Evolutionary conservation across 2,113 vertebrate species (phyloP).

Genomic region (Zosterops borbonicus): DNA sequence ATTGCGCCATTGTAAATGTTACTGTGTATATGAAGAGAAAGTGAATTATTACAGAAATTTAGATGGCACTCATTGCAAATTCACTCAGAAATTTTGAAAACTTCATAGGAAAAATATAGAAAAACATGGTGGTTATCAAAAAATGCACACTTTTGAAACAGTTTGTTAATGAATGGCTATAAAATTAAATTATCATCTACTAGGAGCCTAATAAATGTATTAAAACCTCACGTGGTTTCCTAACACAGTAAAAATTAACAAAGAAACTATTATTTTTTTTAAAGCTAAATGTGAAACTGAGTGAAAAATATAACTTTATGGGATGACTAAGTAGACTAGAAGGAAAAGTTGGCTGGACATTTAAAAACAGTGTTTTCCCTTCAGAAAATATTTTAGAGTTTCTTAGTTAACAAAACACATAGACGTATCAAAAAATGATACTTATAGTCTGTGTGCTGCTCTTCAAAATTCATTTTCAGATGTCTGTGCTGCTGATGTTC

Average conservation of each 20-base stretch:
- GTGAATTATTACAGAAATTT: background rate
- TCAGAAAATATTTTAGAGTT: background rate
- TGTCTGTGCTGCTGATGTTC: background rate
- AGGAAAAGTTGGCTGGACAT: background rate
- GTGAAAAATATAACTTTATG: background rate
- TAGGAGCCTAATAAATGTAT: background rate
- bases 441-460: background rate
- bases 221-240: background rate
- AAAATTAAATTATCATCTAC: background rate
- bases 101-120: background rate
- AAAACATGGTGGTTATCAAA: background rate
- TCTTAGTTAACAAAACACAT: background rate
- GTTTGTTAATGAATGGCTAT: background rate
- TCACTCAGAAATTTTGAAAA: background rate
- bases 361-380: background rate
- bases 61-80: background rate
- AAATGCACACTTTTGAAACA: background rate
- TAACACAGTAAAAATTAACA: background rate
- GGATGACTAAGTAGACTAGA: background rate
- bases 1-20: background rate
- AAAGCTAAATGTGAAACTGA: background rate
- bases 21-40: background rate
- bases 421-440: background rate
- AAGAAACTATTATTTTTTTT: background rate
- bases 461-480: background rate